These are phyloP conservation scores for Sanderia malayensis DNA, from an alignment of 30 jellyfish, hydroid and myxozoan genomes.

Conservation along the genomic window DNA sequence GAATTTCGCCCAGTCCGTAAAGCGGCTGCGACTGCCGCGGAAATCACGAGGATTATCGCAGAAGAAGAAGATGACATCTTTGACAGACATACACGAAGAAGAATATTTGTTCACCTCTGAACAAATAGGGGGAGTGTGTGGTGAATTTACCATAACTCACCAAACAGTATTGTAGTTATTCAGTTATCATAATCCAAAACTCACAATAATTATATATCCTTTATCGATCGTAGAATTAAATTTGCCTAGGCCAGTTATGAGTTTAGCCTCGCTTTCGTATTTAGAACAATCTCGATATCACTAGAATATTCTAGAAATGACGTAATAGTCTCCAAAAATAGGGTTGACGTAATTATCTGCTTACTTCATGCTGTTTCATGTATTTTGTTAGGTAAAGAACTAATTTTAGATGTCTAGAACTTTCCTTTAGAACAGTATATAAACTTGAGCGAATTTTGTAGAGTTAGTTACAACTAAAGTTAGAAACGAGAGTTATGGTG, in stretches of 20 bases:
- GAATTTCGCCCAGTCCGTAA: neutral
- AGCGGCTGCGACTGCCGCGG: neutral
- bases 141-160: neutral
- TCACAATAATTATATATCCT: neutral
- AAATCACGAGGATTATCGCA: neutral
- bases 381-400: neutral
- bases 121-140: slow-evolving; percentile 2
- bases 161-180: neutral
- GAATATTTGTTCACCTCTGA: neutral
- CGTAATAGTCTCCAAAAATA: neutral
- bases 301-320: neutral
- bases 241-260: neutral
- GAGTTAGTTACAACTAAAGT: neutral
- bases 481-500: neutral
- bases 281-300: neutral
- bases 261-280: neutral
- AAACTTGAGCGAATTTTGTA: neutral
- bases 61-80: neutral
- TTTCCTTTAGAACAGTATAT: neutral
- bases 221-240: neutral
- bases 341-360: neutral
- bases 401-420: neutral
- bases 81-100: neutral
- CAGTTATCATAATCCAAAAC: neutral
- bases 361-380: neutral